Evolutionary conservation across 2,797 vertebrate genomes (phyloP), one percentile per base, ranked within the genome.

Genomic region (Manis javanica): DNA sequence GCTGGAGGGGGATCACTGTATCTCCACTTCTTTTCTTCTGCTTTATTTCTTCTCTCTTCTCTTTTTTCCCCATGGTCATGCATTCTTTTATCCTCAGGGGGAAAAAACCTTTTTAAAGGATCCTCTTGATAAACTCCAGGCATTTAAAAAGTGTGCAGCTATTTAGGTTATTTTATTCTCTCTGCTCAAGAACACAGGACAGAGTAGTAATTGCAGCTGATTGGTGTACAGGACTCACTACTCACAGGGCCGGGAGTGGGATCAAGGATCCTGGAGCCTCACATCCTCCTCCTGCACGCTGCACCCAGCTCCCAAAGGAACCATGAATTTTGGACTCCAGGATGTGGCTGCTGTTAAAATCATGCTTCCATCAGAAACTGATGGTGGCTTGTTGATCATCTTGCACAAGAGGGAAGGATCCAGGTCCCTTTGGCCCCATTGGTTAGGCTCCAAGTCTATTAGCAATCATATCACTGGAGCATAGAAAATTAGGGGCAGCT

Each of bases 171-270:
- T 23, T 55, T 46, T 26, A 49, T 21, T 42, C 9, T 46, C 42
- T 82, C 14, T 16, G 23, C 19, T 55, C 46, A 15, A 66, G 46
- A 90, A n/a, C 16, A 64, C n/a, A 69, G 29, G 51, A 2, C 6
- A 3, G 1, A 26, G 26, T 23, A 49, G n/a, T 63, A n/a, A 66
- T 46, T 37, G 21, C 53, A 42, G 21, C 55, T 10, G 1, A 68
- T 6, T 5, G 34, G 24, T n/a, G 37, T 9, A 18, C 4, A 46
- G 0, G 1, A 23, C 23, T 24, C 5, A 21, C 14, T 24, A 24
- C 29, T 71, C 29, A 8, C 75, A 83, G 75, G 69, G 15, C 34
- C 39, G 74, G 66, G 59, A 81, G 59, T 18, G 16, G 68, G 59
- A 39, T 18, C 23, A 4, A 55, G 26, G 3, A 2, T 55, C 3